Percentiles rank a stretch among this genome's conserved stretches.
Conservation (phyloP, 1,140 invertebrate genomes). For the Aphidius ervi region DNA sequence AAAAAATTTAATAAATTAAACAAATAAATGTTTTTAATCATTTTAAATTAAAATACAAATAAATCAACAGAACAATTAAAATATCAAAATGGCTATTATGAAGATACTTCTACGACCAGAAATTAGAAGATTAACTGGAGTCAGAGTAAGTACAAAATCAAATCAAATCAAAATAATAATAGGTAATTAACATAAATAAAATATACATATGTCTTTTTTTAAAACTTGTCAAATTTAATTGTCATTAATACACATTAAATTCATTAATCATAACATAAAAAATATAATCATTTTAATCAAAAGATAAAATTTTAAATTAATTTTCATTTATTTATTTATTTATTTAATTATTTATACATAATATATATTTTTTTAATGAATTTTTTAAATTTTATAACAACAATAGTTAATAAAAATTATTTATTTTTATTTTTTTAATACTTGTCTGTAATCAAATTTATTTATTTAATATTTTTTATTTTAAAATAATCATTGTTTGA, state of each 20-base stretch:
- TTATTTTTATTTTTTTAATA: background rate
- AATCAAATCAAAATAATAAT: background rate
- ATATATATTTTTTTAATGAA: background rate
- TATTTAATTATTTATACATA: background rate
- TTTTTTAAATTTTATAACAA: background rate
- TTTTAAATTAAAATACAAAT: too few species aligned
- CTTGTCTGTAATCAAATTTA: conserved; percentile 2
- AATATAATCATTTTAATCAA: background rate
- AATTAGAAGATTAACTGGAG: conserved; percentile 21
- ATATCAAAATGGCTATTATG: conserved; percentile 22
- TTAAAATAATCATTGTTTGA: background rate
- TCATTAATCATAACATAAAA: background rate
- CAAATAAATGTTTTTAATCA: too few species aligned
- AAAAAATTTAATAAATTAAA: too few species aligned
- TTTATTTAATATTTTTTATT: background rate
- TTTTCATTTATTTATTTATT: background rate
- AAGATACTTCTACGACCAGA: conserved; percentile 24
- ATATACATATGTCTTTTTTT: background rate
- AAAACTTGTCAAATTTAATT: background rate
- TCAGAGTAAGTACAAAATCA: conserved; percentile 19
- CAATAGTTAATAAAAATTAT: background rate
- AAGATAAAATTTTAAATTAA: background rate
- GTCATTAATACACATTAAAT: background rate
- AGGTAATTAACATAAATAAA: background rate
- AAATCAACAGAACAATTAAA: background rate